Evolutionary conservation across 2,797 vertebrate species (phyloP).

Genomic region (Acipenser transmontanus): DNA sequence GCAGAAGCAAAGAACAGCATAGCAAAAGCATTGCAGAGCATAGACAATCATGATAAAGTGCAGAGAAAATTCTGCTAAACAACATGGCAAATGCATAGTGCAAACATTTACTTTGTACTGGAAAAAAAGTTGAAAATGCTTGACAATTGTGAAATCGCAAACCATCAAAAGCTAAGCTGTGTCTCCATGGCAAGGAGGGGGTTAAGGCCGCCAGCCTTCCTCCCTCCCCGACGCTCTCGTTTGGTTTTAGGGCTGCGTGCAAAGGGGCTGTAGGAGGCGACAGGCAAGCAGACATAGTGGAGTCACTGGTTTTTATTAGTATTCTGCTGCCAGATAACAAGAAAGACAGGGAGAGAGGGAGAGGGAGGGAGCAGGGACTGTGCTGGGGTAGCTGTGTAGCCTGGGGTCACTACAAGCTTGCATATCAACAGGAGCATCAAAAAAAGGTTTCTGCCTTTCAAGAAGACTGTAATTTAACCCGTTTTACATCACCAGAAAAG

Average conservation of each 20-base stretch:
- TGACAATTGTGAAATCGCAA: no score
- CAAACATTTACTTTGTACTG: no score
- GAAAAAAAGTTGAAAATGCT: no score
- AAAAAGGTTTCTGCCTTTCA: constrained; percentile 19
- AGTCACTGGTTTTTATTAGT: constrained; percentile 79
- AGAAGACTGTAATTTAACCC: constrained; percentile 23
- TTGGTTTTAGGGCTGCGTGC: constrained; percentile 62
- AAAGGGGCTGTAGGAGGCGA: constrained; percentile 58
- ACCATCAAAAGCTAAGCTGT: no score
- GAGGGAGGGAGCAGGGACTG: constrained; percentile 4
- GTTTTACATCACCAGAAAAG: background rate
- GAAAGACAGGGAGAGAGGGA: constrained; percentile 25
- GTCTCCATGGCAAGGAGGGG: constrained; percentile 18
- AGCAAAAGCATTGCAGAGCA: no score
- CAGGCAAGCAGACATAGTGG: constrained; percentile 75
- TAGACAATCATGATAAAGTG: no score
- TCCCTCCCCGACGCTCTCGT: constrained; percentile 19
- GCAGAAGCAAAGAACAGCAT: no score
- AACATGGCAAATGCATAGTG: no score
- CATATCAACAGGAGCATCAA: constrained; percentile 29
- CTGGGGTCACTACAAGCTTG: constrained; percentile 17
- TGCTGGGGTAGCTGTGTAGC: constrained; percentile 16
- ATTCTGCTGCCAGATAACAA: constrained; percentile 68
- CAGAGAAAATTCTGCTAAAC: no score
- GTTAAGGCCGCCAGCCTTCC: constrained; percentile 37